Evolutionary conservation across 1,140 invertebrate species (phyloP).

Genomic region (Drosophila ogumai): DNA sequence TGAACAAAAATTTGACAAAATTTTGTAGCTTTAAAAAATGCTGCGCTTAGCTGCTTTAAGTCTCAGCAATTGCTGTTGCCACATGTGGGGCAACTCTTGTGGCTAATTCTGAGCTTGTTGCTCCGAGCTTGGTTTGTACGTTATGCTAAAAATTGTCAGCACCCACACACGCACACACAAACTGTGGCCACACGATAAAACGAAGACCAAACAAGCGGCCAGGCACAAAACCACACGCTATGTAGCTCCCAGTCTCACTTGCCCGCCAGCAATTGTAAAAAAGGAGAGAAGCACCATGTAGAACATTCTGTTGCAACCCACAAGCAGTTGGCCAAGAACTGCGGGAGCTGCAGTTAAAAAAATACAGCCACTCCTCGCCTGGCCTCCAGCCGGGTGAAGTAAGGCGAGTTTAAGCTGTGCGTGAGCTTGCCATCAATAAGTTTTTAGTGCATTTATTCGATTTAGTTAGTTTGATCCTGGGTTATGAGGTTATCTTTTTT

Average conservation of each 20-base stretch:
- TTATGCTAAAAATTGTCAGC: slow-evolving; percentile 43
- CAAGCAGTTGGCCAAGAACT: slow-evolving; percentile 30
- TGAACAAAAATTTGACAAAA: slow-evolving; percentile 26
- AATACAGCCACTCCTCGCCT: slow-evolving; percentile 14
- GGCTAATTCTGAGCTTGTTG: slow-evolving; percentile 56
- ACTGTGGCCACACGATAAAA: slow-evolving; percentile 56
- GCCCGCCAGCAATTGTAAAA: slow-evolving; percentile 12
- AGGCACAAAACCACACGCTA: slow-evolving; percentile 26
- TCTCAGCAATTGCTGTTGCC: slow-evolving; percentile 17
- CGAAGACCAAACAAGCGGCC: slow-evolving; percentile 23
- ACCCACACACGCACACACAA: slow-evolving; percentile 33
- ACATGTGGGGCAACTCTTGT: slow-evolving; percentile 28
- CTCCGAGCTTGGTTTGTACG: slow-evolving; percentile 15
- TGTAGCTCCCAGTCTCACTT: slow-evolving; percentile 26
- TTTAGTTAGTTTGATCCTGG: slow-evolving; percentile 5
- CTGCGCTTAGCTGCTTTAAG: slow-evolving; percentile 14
- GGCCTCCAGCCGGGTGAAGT: slow-evolving; percentile 8
- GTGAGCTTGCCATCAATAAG: slow-evolving; percentile 21
- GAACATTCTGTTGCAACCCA: slow-evolving; percentile 28
- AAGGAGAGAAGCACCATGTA: slow-evolving; percentile 20
- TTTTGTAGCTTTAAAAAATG: slow-evolving; percentile 7
- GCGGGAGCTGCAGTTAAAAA: slow-evolving; percentile 35
- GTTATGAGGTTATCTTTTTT: slow-evolving; percentile 2
- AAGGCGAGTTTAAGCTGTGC: slow-evolving; percentile 8
- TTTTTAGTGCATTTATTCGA: slow-evolving; percentile 22